Evolutionary conservation across 2,797 vertebrate species (phyloP).

Genomic region (Balearica regulorum): DNA sequence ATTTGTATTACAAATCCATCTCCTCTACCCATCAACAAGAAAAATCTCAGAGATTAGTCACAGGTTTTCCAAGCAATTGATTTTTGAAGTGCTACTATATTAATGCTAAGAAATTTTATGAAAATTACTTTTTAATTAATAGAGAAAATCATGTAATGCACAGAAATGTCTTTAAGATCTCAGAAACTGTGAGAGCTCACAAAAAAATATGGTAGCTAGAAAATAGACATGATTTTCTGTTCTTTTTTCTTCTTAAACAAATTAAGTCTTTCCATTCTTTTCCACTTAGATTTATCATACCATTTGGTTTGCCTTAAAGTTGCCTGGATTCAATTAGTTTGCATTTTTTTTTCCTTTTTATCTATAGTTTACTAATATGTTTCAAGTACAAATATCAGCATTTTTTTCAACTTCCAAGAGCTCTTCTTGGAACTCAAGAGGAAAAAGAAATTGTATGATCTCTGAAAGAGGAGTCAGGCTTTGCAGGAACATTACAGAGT

Average conservation of each 20-base stretch:
- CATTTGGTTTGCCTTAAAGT: not conserved
- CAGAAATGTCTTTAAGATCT: not conserved
- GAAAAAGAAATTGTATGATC: not conserved
- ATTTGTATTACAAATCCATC: not conserved
- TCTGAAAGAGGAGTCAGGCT: not conserved
- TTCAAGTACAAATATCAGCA: not conserved
- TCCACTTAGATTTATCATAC: not conserved
- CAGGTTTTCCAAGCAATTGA: not conserved
- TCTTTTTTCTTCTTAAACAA: not conserved
- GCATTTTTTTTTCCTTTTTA: not conserved
- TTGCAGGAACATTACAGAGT: not conserved
- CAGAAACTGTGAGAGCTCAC: not conserved
- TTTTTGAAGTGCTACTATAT: not conserved
- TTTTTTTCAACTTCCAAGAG: not conserved
- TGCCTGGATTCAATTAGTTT: not conserved
- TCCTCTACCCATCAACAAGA: not conserved
- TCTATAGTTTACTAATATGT: not conserved
- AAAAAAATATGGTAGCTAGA: not conserved
- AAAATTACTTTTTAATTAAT: not conserved
- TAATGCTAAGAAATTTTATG: not conserved
- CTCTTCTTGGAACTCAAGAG: not conserved
- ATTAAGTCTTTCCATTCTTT: not conserved
- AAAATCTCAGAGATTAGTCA: not conserved
- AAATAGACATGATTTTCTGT: not conserved
- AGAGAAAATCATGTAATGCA: not conserved